Evolutionary conservation across 2,888 invertebrate species (phyloP).

Genomic region (Erebia ligea): DNA sequence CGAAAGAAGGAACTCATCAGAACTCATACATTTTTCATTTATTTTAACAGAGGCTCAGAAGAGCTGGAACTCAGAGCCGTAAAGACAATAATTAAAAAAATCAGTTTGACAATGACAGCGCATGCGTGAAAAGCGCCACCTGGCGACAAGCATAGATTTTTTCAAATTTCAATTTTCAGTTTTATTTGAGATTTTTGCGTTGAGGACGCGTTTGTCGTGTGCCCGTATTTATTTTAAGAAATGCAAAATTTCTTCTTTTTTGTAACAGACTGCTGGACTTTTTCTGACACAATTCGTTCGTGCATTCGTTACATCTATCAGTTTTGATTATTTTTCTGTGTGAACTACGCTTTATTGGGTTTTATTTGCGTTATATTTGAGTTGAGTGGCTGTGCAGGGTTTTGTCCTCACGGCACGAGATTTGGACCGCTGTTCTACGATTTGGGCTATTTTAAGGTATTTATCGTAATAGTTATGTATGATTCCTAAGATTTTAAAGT

Average conservation of each 20-base stretch:
- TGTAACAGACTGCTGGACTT: conserved; percentile 61
- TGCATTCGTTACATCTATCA: conserved; percentile 55
- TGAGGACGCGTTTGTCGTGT: conserved; percentile 62
- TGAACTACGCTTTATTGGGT: conserved; percentile 64
- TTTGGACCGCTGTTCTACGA: conserved; percentile 37
- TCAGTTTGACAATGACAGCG: conserved; percentile 62
- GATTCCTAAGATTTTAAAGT: neutral
- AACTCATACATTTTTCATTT: too few species aligned
- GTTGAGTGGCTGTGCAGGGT: conserved; percentile 76
- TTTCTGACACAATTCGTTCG: conserved; percentile 66
- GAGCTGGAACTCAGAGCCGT: too few species aligned
- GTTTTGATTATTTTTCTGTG: conserved; percentile 53
- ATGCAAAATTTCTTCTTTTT: conserved; percentile 67
- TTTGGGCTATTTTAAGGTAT: conserved; percentile 32
- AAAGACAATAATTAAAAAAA: neutral
- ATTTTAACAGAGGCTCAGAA: too few species aligned
- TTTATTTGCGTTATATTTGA: conserved; percentile 67
- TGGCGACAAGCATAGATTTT: conserved; percentile 18
- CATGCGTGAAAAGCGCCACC: conserved; percentile 63
- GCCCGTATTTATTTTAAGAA: conserved; percentile 59
- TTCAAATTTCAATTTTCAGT: conserved; percentile 61
- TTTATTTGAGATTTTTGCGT: conserved; percentile 70
- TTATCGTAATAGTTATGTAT: conserved; percentile 2
- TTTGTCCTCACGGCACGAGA: conserved; percentile 55
- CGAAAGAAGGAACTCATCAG: too few species aligned